Evolutionary conservation across 2,113 vertebrate genomes (phyloP).

Genomic region (Reinhardtius hippoglossoides): DNA sequence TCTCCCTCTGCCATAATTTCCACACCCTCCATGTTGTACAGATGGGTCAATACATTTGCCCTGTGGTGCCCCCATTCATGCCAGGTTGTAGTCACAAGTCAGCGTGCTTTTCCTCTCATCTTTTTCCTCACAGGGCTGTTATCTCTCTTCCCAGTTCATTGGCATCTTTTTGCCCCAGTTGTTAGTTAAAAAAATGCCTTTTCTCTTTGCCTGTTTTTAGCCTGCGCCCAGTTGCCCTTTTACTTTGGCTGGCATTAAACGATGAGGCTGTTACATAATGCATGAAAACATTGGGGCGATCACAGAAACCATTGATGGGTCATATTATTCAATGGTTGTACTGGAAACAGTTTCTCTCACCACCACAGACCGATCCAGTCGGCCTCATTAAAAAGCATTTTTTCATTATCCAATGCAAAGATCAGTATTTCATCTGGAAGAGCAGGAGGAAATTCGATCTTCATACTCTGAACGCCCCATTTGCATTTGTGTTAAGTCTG

Average conservation of each 20-base stretch:
- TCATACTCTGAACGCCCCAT: neutral
- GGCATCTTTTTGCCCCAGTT: neutral
- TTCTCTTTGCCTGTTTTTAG: neutral
- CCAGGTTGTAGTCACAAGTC: constrained; percentile 41
- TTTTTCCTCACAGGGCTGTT: constrained; percentile 21
- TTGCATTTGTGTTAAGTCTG: neutral
- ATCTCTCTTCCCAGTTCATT: constrained; percentile 33
- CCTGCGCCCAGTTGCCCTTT: neutral
- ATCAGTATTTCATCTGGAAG: neutral
- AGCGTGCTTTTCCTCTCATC: constrained; percentile 37
- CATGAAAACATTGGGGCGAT: neutral
- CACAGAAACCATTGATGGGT: neutral
- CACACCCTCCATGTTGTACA: constrained; percentile 37
- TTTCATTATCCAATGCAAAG: neutral
- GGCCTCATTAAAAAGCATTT: neutral
- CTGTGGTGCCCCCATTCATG: constrained; percentile 29
- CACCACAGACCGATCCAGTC: neutral
- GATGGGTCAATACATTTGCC: constrained; percentile 53
- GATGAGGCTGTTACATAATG: neutral
- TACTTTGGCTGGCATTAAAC: neutral
- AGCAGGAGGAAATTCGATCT: neutral
- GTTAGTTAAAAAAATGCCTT: constrained; percentile 1
- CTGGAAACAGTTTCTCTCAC: neutral
- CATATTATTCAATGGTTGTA: neutral
- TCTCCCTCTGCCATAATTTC: constrained; percentile 27